A percentile compares a stretch with the other conserved stretches of the same genome.
Evolutionary conservation across 2,113 vertebrate genomes (phyloP).

Genomic region (Ibidorhyncha struthersii): DNA sequence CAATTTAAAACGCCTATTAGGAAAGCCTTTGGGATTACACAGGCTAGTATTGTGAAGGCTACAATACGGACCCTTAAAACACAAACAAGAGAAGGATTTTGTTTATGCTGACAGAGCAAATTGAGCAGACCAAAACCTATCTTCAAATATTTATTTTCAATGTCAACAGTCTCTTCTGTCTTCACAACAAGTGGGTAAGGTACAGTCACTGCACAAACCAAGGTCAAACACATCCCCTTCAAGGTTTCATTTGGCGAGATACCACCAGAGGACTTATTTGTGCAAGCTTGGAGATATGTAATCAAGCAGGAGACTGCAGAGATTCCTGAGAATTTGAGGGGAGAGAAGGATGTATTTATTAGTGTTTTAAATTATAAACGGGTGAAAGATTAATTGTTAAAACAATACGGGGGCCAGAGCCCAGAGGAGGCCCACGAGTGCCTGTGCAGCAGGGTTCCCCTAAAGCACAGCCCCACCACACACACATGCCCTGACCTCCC

Average conservation of each 20-base stretch:
- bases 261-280: neutral
- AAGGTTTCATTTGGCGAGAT: neutral
- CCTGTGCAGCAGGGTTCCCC: neutral
- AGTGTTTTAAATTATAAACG: neutral
- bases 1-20: neutral
- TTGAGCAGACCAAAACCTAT: conserved; percentile 24
- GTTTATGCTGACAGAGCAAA: conserved; percentile 46
- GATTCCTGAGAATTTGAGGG: neutral
- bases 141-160: conserved; percentile 63
- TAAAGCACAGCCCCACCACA: neutral
- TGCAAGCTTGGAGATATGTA: neutral
- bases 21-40: neutral
- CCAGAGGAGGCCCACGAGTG: neutral
- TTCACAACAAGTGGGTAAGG: conserved; percentile 25
- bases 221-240: conserved; percentile 43
- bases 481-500: neutral
- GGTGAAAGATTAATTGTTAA: conserved; percentile 40
- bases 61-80: neutral
- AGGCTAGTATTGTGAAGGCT: neutral
- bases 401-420: neutral
- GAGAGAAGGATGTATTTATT: neutral
- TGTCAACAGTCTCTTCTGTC: conserved; percentile 33
- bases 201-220: conserved; percentile 6
- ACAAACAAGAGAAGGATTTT: conserved; percentile 12
- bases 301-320: neutral